These are phyloP conservation scores for Lethrus apterus DNA, from an alignment of 1,140 invertebrate species.

Conservation along the genomic window DNA sequence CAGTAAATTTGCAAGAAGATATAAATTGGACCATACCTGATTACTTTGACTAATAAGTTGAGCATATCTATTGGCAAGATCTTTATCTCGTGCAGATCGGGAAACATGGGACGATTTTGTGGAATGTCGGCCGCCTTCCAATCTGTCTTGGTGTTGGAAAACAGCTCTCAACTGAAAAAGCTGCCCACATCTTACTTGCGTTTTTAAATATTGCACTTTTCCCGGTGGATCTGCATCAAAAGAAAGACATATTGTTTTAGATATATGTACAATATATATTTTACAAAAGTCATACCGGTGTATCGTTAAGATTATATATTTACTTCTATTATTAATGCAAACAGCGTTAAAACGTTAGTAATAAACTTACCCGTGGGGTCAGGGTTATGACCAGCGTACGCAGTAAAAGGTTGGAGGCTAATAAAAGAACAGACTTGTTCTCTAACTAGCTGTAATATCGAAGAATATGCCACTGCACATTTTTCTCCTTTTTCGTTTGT, in stretches of 20 bases:
- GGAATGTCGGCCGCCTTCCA: slow-evolving; percentile 25
- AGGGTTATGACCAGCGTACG: slow-evolving; percentile 29
- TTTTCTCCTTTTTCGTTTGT: slow-evolving; percentile 38
- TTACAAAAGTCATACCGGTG: too few species aligned
- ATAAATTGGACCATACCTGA: slow-evolving; percentile 25
- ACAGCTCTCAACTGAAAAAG: slow-evolving; percentile 33
- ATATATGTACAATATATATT: too few species aligned
- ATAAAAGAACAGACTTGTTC: slow-evolving; percentile 42
- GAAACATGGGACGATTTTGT: slow-evolving; percentile 28
- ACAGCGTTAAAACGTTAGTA: too few species aligned
- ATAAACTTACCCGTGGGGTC: slow-evolving; percentile 29
- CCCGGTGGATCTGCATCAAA: slow-evolving; percentile 16
- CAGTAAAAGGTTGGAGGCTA: slow-evolving; percentile 34
- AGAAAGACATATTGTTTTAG: too few species aligned
- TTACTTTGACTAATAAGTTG: slow-evolving; percentile 34
- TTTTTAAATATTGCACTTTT: slow-evolving; percentile 33
- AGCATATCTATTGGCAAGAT: slow-evolving; percentile 43
- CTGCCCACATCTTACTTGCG: slow-evolving; percentile 31
- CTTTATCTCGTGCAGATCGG: slow-evolving; percentile 29
- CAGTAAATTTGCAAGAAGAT: not conserved
- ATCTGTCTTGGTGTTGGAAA: slow-evolving; percentile 30
- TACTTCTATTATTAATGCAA: too few species aligned
- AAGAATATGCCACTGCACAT: slow-evolving; percentile 36
- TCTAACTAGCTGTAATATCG: slow-evolving; percentile 37
- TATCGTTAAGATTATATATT: too few species aligned